Conservation (phyloP, 2,113 vertebrate species). For the Terrapene triunguis region DNA sequence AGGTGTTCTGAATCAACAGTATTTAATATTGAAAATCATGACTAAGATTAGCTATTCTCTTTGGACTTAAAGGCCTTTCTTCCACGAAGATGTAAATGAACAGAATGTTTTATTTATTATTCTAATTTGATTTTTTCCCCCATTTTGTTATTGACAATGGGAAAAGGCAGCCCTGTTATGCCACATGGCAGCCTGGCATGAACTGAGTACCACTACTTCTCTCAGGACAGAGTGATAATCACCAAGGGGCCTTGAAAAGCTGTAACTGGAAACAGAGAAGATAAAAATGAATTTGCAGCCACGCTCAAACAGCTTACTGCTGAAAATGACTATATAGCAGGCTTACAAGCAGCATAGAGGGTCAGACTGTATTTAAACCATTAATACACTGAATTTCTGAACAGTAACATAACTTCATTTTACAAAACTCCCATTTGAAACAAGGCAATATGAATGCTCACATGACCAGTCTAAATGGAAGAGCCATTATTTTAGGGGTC, state of each 20-base stretch:
- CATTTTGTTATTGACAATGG: slow-evolving; percentile 16
- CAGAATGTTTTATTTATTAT: not conserved
- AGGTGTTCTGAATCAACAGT: slow-evolving; percentile 7
- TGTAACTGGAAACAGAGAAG: not conserved
- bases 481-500: not conserved
- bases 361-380: not conserved
- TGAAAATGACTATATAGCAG: not conserved
- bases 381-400: not conserved
- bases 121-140: not conserved
- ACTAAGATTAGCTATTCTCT: slow-evolving; percentile 8
- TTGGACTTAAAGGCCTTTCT: slow-evolving; percentile 12
- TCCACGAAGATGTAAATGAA: slow-evolving; percentile 24
- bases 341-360: not conserved
- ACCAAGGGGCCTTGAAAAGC: not conserved
- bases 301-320: not conserved
- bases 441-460: not conserved
- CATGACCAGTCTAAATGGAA: not conserved
- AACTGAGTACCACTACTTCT: not conserved
- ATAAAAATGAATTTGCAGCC: not conserved
- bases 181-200: not conserved
- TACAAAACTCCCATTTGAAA: not conserved
- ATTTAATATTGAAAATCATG: slow-evolving; percentile 42
- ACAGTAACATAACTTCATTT: not conserved
- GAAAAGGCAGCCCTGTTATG: not conserved
- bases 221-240: not conserved